These are phyloP conservation scores for Pachyseris speciosa DNA, from an alignment of 64 coral and sea anemone species.

Conservation along the genomic window DNA sequence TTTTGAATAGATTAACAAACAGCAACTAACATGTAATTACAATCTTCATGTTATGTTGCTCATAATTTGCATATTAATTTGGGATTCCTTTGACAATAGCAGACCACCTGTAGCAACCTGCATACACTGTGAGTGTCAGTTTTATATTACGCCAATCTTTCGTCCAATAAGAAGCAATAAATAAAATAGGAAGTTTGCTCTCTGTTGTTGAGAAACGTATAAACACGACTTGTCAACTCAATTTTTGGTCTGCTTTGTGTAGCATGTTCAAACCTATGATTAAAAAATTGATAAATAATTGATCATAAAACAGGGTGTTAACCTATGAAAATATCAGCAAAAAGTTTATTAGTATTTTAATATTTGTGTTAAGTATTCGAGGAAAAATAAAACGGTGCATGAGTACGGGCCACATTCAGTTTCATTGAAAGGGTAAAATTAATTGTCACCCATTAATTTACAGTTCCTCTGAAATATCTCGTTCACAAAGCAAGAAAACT, in stretches of 20 bases:
- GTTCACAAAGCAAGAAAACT: too few species aligned
- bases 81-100: background rate
- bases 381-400: too few species aligned
- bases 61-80: background rate
- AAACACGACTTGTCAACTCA: background rate
- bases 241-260: background rate
- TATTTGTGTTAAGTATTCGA: background rate
- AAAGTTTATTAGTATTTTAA: background rate
- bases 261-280: background rate
- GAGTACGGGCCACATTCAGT: too few species aligned
- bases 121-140: background rate
- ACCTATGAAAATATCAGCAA: background rate
- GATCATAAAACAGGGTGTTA: slow-evolving; percentile 9
- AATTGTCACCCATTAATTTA: too few species aligned
- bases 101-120: background rate
- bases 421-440: too few species aligned
- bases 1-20: too few species aligned
- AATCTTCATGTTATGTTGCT: background rate
- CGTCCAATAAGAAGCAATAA: background rate
- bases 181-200: background rate
- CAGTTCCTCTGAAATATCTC: too few species aligned
- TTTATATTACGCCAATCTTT: background rate
- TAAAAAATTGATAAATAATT: slow-evolving; percentile 9
- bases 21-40: background rate
- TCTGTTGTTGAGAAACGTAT: background rate